phyloP scores from a whole-genome alignment of 2,797 vertebrate species.

The Acipenser ruthenus region DNA sequence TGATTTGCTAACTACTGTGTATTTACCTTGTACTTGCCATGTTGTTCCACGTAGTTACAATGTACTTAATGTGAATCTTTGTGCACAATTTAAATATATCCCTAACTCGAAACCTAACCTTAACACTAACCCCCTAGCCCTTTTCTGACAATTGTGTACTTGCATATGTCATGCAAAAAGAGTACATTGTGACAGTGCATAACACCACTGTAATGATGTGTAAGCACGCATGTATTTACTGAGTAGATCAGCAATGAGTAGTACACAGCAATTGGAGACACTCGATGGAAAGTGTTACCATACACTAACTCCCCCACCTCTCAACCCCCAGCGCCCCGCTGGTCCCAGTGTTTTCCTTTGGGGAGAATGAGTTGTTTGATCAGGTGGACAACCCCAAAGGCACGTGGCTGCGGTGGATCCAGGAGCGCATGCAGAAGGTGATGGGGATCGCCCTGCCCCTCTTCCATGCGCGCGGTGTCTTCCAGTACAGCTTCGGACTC shows the following conservation, averaged over 20 bases:
- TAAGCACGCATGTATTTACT: not conserved
- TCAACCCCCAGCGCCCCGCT: constrained; percentile 57
- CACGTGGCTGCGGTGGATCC: constrained; percentile 66
- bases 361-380: constrained; percentile 83
- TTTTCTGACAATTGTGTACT: too few species aligned
- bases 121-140: too few species aligned
- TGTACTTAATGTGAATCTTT: too few species aligned
- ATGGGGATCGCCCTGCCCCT: constrained; percentile 84
- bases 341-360: constrained; percentile 87
- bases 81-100: too few species aligned
- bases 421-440: constrained; percentile 70
- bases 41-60: too few species aligned
- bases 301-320: not conserved
- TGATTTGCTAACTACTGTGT: too few species aligned
- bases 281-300: not conserved
- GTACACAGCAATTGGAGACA: not conserved
- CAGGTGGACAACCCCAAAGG: constrained; percentile 73
- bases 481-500: constrained; percentile 87
- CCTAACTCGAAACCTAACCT: too few species aligned
- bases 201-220: not conserved
- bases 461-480: constrained; percentile 83
- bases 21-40: too few species aligned
- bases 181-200: not conserved
- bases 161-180: too few species aligned
- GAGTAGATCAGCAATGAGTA: not conserved